Base-by-base conservation (phyloP, 2,113 vertebrate species). In the Lagopus leucura region DNA sequence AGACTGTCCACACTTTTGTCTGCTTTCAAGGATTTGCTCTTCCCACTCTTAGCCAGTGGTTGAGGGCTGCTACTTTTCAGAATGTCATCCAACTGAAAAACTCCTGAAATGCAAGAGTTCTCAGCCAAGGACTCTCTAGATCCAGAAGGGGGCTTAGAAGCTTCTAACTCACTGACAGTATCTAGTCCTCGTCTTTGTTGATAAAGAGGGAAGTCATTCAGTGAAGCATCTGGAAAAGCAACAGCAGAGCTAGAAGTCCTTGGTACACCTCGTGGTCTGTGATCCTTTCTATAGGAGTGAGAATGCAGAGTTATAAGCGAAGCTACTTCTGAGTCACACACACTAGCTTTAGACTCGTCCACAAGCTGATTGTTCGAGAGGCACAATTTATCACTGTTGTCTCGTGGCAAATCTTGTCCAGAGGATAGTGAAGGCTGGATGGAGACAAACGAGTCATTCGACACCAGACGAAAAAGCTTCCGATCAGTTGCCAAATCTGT, bases 161-260 rank as follows among this genome's bases (percentile, higher is more conserved):
- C 97, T 97, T 99, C 99, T 97, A 99, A 98, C 96, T 99, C 99
- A 88, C 98, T 98, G 71, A 99, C 99, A 25, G 99, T 98, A 96
- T 99, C 99, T 50, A 99, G 98, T 69, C 99, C 99, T 93, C 99
- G 98, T 84, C 99, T 98, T n/a, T 99, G 99, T 71, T 98, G 99
- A 96, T 99, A 99, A 34, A 99, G 97, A 61, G 98, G 97, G 89
- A 99, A 99, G 94, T 99, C 99, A 43, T 98, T 99, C 58, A 99
- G 89, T 19, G 98, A 98, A 16, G 99, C 97, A 94, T 99, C 99
- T 16, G 99, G 99, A 96, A 99, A 99, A 86, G 99, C 99, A 25
- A 99, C 99, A 17, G 99, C 99, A 40, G 99, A 99, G 96, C 99
- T 99, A 19, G 99, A 99, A 80, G 99, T 99, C 96, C 99, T 98